phyloP scores from a whole-genome alignment of 2,113 vertebrate genomes.

The Mionectes macconnelli region DNA sequence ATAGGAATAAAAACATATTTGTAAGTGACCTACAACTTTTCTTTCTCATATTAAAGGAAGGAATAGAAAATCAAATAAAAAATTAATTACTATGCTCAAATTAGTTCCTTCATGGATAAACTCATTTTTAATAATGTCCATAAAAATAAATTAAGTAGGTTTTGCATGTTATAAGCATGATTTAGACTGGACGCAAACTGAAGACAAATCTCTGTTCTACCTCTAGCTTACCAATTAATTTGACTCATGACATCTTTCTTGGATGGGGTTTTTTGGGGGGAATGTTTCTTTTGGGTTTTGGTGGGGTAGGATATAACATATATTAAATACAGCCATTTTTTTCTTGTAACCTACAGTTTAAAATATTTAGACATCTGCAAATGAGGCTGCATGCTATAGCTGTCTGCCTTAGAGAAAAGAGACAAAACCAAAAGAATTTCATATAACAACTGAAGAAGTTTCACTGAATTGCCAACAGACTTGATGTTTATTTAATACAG shows the following conservation, averaged over 20 bases:
- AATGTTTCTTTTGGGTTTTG: not conserved
- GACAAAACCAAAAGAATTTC: not conserved
- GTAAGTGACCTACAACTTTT: not conserved
- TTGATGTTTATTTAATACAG: not conserved
- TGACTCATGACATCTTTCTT: not conserved
- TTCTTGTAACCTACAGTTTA: not conserved
- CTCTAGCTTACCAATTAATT: not conserved
- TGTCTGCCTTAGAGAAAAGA: not conserved
- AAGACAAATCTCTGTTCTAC: not conserved
- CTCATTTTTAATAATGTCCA: not conserved
- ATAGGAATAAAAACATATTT: not conserved
- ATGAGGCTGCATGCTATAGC: not conserved
- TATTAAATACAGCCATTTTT: not conserved
- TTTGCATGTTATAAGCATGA: not conserved
- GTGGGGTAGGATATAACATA: accelerated
- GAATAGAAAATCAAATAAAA: not conserved
- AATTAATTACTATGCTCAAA: not conserved
- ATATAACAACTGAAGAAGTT: not conserved
- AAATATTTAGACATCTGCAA: not conserved
- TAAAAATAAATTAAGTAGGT: not conserved
- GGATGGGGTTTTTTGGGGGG: accelerated
- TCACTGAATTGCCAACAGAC: not conserved
- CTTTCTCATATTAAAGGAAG: not conserved
- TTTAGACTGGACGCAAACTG: not conserved
- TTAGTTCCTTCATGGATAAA: not conserved